These are phyloP conservation scores for Hyla sarda DNA, from an alignment of 2,113 vertebrate genomes.

Conservation along the genomic window DNA sequence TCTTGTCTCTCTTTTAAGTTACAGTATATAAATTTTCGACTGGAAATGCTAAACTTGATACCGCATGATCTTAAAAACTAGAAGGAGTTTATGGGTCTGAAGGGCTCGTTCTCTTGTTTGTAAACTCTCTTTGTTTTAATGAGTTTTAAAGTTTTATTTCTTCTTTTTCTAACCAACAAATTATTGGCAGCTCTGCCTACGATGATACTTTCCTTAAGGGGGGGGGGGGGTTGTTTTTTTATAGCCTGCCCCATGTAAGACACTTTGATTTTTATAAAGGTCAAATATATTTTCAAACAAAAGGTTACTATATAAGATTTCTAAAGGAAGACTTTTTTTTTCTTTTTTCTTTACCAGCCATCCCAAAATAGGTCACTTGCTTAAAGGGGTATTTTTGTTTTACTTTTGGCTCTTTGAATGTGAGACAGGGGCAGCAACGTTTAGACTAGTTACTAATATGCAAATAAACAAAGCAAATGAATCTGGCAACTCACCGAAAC, in stretches of 20 bases:
- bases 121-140: conserved; percentile 49
- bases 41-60: conserved; percentile 65
- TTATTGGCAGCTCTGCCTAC: not conserved
- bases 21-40: conserved; percentile 70
- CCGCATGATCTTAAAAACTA: conserved; percentile 71
- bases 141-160: conserved; percentile 61
- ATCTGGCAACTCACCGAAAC: too few species aligned
- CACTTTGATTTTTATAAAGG: conserved; percentile 9
- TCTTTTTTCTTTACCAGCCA: not conserved
- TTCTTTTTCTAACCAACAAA: conserved; percentile 63
- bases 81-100: conserved; percentile 65
- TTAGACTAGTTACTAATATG: too few species aligned
- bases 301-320: not conserved
- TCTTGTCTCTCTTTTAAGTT: conserved; percentile 64
- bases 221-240: not conserved
- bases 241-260: not conserved
- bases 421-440: too few species aligned
- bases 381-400: too few species aligned
- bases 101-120: conserved; percentile 25
- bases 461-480: too few species aligned
- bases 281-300: not conserved
- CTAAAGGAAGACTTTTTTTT: not conserved
- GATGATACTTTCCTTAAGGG: not conserved
- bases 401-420: too few species aligned
- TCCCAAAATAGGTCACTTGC: not conserved